Base-by-base conservation (phyloP, 2,888 invertebrate species). In the Clanis bilineata region DNA sequence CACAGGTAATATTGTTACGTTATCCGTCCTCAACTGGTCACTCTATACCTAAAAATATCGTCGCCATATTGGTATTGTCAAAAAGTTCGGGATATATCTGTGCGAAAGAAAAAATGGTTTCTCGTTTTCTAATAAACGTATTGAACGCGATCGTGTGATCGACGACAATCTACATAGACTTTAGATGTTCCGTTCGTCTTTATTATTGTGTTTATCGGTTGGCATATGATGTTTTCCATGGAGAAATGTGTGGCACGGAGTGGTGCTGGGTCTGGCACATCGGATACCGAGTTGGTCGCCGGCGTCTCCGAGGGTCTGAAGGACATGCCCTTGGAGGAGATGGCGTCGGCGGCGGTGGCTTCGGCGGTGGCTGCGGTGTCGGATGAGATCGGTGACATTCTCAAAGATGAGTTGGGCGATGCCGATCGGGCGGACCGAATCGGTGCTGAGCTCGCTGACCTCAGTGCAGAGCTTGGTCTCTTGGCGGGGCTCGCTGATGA, bases 1-100 rank as follows among this genome's bases (percentile, higher is more conserved):
- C 82, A 85, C 67, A 57, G 15, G 10, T 59, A 76, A 81, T 76
- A 80, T 72, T 82, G 77, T 77, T 75, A 80, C 79, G 71, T 77
- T 79, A 82, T 80, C 78, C 77, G 72, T 68, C 72, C 66, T 74
- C 77, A 71, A 79, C 88, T 90, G 88, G 88, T 86, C 86, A 90
- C 82, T 89, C 85, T 77, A 89, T 85, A 81, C 88, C 91, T 91
- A 91, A 91, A 92, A 90, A 90, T 91, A 90, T 71, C 90, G 92
- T 88, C 92, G 92, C 92, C 92, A 92, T 92, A 92, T 92, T 92
- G 92, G 92, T 90, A 92, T 92, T 92, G 92, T 92, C 92, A 92
- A 92, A 91, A 90, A 87, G 79, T 85, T 88, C 80, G 85, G 82
- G 80, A 76, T 82, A 77, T 74, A 83, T 85, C 79, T 82, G 87